These are phyloP conservation scores for Cyclura pinguis DNA, from an alignment of 2,797 vertebrate species.

Conservation along the genomic window DNA sequence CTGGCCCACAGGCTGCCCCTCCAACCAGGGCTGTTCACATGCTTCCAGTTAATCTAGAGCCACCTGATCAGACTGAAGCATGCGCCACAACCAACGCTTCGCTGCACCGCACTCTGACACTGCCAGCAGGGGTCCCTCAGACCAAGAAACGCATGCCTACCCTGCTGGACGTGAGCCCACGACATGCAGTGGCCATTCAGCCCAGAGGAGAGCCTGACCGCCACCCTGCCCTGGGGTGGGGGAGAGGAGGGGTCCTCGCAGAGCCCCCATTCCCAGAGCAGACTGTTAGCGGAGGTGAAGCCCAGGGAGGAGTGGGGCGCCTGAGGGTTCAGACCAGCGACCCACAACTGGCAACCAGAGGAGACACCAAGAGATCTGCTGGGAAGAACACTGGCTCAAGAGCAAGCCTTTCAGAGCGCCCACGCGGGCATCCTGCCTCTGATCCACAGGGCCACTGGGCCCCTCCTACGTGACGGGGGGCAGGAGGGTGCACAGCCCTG, in stretches of 20 bases:
- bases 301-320: no score
- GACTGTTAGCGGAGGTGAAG: no score
- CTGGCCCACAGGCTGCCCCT: neutral
- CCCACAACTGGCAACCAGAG: no score
- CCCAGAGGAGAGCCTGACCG: neutral
- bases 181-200: conserved; percentile 1
- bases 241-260: no score
- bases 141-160: neutral
- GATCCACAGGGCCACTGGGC: neutral
- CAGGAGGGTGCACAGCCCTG: conserved; percentile 38
- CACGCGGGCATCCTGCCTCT: conserved; percentile 35
- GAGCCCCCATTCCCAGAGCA: no score
- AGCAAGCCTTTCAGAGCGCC: conserved; percentile 55
- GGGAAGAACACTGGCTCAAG: neutral
- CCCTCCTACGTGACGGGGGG: conserved; percentile 38
- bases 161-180: neutral
- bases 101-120: neutral
- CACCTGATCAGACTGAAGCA: conserved; percentile 50
- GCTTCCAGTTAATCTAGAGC: conserved; percentile 46
- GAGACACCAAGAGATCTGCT: neutral
- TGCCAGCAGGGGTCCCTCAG: neutral
- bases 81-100: conserved; percentile 43
- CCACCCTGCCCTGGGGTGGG: neutral
- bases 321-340: no score
- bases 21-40: conserved; percentile 34